Conservation (phyloP, 2,797 vertebrate genomes). For the Anguilla obscura region DNA sequence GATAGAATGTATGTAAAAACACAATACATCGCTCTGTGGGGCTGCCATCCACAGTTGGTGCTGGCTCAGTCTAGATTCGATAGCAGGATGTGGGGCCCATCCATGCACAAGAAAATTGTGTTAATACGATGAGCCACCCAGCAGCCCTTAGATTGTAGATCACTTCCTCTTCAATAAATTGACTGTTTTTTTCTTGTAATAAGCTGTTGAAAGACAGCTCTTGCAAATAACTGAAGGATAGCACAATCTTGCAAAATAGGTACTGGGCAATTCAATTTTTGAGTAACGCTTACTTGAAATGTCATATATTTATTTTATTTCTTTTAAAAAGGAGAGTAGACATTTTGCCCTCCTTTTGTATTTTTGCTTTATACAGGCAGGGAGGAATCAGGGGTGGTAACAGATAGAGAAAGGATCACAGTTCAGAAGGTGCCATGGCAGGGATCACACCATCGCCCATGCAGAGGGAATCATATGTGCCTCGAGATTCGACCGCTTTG, state of each 20-base stretch:
- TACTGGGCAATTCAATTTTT: conserved; percentile 5
- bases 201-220: conserved; percentile 40
- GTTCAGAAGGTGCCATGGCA: not conserved
- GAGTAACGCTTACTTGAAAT: conserved; percentile 4
- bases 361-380: not conserved
- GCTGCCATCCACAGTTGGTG: too few species aligned
- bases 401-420: not conserved
- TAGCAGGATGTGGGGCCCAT: not conserved
- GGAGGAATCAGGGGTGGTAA: not conserved
- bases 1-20: not conserved
- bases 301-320: not conserved
- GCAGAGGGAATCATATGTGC: not conserved
- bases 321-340: not conserved
- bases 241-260: conserved; percentile 35
- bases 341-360: not conserved
- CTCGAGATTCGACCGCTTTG: not conserved
- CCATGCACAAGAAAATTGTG: not conserved
- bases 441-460: not conserved
- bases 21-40: not conserved
- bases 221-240: conserved; percentile 35
- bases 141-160: not conserved
- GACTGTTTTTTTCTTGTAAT: conserved; percentile 35
- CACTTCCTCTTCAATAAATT: not conserved
- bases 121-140: not conserved
- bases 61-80: too few species aligned